Percentiles rank a stretch among this genome's conserved stretches.
phyloP scores from a whole-genome alignment of 1,140 invertebrate species.

The Hermetia illucens region DNA sequence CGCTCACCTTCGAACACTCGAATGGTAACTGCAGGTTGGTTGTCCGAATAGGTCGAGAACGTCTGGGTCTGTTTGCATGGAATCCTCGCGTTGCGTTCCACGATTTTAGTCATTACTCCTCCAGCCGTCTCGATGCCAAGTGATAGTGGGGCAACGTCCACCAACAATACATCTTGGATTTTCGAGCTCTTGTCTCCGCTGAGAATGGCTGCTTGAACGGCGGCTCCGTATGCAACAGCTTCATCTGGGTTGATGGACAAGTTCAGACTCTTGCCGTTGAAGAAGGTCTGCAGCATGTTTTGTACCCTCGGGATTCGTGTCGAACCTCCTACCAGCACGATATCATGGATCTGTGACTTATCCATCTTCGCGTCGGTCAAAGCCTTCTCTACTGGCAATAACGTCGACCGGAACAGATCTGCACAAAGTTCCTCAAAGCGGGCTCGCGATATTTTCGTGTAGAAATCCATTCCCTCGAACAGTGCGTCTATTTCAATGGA shows the following conservation, averaged over 20 bases:
- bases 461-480: slow-evolving; percentile 67
- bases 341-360: slow-evolving; percentile 48
- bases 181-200: slow-evolving; percentile 52
- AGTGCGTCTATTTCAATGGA: slow-evolving; percentile 60
- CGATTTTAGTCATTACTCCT: slow-evolving; percentile 49
- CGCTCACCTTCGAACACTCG: slow-evolving; percentile 58
- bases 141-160: slow-evolving; percentile 56
- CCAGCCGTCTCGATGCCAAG: slow-evolving; percentile 55
- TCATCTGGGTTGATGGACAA: slow-evolving; percentile 70
- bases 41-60: slow-evolving; percentile 48
- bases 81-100: slow-evolving; percentile 53
- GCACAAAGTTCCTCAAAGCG: slow-evolving; percentile 75
- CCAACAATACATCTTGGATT: slow-evolving; percentile 60
- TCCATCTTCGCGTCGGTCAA: slow-evolving; percentile 61
- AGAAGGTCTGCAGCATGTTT: slow-evolving; percentile 45
- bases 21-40: slow-evolving; percentile 61
- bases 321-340: slow-evolving; percentile 48
- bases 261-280: slow-evolving; percentile 48
- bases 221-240: slow-evolving; percentile 55
- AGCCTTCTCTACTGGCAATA: slow-evolving; percentile 57
- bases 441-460: slow-evolving; percentile 69
- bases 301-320: slow-evolving; percentile 51
- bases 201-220: slow-evolving; percentile 62
- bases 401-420: slow-evolving; percentile 58
- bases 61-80: slow-evolving; percentile 52